Evolutionary conservation across 2,797 vertebrate species (phyloP).

Genomic region (Synaphobranchus kaupii): DNA sequence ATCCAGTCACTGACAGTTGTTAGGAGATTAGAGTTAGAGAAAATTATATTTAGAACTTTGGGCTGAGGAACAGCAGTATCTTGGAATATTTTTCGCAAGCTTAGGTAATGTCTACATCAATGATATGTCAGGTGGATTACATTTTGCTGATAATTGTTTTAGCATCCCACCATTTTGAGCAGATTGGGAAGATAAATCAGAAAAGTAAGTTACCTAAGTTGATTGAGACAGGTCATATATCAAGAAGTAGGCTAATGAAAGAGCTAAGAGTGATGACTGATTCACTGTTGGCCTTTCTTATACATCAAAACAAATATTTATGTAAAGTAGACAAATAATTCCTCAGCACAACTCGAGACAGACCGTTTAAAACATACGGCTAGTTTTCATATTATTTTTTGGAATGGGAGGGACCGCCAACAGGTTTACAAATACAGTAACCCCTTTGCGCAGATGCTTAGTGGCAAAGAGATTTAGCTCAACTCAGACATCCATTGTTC

Average conservation of each 20-base stretch:
- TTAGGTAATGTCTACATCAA: slow-evolving; percentile 42
- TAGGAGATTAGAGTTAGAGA: slow-evolving; percentile 40
- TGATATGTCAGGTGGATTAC: slow-evolving; percentile 41
- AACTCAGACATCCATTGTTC: too few relatives aligned
- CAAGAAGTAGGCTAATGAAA: background rate
- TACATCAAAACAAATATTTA: background rate
- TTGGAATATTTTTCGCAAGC: slow-evolving; percentile 51
- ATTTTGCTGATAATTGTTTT: slow-evolving; percentile 43
- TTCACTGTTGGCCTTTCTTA: background rate
- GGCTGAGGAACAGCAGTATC: background rate
- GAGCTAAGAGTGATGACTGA: background rate
- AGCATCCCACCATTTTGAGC: slow-evolving; percentile 41
- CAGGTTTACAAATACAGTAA: background rate
- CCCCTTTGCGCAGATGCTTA: too few relatives aligned
- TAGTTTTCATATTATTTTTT: background rate
- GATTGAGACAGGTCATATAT: background rate
- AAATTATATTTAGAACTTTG: slow-evolving; percentile 37
- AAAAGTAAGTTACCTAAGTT: background rate
- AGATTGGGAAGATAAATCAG: background rate
- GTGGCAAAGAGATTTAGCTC: too few relatives aligned
- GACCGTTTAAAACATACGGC: background rate
- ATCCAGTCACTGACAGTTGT: slow-evolving; percentile 30
- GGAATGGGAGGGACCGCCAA: background rate
- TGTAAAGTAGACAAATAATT: background rate
- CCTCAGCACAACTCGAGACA: background rate